Base-by-base conservation (phyloP, 2,888 invertebrate genomes). In the Acleris laterana region DNA sequence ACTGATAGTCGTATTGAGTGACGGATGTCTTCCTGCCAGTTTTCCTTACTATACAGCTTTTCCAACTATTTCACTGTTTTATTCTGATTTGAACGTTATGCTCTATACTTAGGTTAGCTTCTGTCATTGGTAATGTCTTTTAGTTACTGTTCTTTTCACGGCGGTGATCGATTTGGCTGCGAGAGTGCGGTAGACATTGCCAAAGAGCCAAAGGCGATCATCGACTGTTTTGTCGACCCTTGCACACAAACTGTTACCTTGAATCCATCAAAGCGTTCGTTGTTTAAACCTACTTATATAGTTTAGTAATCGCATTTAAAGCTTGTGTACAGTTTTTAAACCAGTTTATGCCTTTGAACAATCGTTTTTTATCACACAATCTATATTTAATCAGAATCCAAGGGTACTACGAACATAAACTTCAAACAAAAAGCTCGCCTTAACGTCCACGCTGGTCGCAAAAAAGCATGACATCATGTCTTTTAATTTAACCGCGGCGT, bases 401-500 rank as follows among this genome's bases (percentile, higher is more conserved):
- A 80, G 76, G 77, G 79, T 83, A 85, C 81, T 80, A 75, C 71
- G 62, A 9, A 84, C 80, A 84, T 80, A 78, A 81, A 83, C 73
- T 80, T 73, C 77, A 77, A 83, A 86, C 85, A 90, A 90, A 90
- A 89, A 89, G 79, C 82, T 86, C 81, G 74, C 84, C 85, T 86
- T 84, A 87, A 81, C 81, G 78, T 84, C 77, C 83, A 67, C 77
- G 80, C 79, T 76, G 74, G 74, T 74, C 68, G 80, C 86, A 87
- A 88, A 89, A 89, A 90, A 84, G 77, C 75, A 87, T 90, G 87
- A 89, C 87, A 87, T 88, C 90, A 89, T 80, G 74, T 78, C 75
- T 74, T 77, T 82, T 79, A 78, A 80, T 83, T 82, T 74, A 77
- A 72, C 72, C 77, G 70, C 69, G 78, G 76, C 69, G 62, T 55